Conservation (phyloP, 2,797 vertebrate genomes). For the Pangasius djambal region DNA sequence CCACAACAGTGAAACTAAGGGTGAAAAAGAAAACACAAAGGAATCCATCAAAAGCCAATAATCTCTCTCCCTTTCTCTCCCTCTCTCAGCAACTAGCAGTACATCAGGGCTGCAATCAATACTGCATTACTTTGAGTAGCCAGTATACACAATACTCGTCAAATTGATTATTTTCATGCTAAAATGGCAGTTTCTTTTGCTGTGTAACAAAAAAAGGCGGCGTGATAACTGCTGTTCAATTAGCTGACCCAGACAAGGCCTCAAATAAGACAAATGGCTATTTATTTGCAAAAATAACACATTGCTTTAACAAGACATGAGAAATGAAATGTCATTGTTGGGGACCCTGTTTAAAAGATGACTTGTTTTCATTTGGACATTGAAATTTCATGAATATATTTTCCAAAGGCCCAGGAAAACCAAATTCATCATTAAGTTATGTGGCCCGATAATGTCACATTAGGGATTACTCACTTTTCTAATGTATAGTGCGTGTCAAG, state of each 20-base stretch:
- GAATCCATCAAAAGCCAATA: conserved; percentile 81
- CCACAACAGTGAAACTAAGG: conserved; percentile 38
- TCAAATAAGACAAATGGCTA: conserved; percentile 76
- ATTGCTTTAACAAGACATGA: conserved; percentile 74
- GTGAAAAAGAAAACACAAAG: conserved; percentile 61
- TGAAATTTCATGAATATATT: conserved; percentile 87
- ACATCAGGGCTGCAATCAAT: conserved; percentile 79
- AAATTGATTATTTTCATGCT: conserved; percentile 83
- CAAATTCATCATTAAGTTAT: conserved; percentile 78
- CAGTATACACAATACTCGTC: conserved; percentile 83
- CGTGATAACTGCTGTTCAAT: conserved; percentile 76
- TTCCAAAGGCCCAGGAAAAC: conserved; percentile 69
- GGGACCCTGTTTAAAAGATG: conserved; percentile 78
- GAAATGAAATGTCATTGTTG: conserved; percentile 75
- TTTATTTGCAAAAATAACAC: conserved; percentile 78
- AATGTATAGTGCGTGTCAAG: conserved; percentile 67
- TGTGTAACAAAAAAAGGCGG: conserved; percentile 61
- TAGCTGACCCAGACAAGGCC: conserved; percentile 62
- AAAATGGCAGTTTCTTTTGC: conserved; percentile 81
- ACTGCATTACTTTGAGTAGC: conserved; percentile 82
- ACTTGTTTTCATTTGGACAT: conserved; percentile 78
- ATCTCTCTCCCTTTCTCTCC: conserved; percentile 59
- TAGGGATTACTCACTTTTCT: conserved; percentile 76
- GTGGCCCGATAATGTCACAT: conserved; percentile 74
- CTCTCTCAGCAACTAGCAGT: conserved; percentile 66